Evolutionary conservation across 2,888 invertebrate genomes (phyloP), one percentile per base, ranked within the genome.

Genomic region (Cataglyphis rosenhaueri): DNA sequence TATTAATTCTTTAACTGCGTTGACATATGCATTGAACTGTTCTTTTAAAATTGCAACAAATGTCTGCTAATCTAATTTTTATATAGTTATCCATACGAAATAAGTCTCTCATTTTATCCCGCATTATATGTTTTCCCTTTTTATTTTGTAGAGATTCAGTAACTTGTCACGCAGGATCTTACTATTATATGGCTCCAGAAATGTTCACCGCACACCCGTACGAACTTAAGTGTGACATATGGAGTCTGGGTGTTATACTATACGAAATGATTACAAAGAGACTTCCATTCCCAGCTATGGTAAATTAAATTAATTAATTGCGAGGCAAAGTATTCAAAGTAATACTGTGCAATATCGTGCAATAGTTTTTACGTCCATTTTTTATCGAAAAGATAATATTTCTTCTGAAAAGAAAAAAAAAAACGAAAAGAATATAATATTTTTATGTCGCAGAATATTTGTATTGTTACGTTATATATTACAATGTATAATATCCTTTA

Each of bases 181-280:
- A 89, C 74, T 97, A 97, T 93, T 98, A 98, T 94, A 96, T 98
- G 91, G 97, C 98, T 4, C 98, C 98, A 25, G 98, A 98, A 95
- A 95, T 98, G 81, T 97, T 98, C 90, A 97, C 97, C 93, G 97
- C 97, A 44, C 95, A 96, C 93, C 96, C 96, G 10, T 97, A 97
- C 92, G 97, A 97, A 93, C 96, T 96, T 65, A 97, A 98, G 95
- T 97, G 97, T 91, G 98, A 98, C 92, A 96, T 98, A 83, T 98
- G 98, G 98, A 97, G 98, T 18, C 95, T 98, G 74, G 98, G 98
- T 0, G 98, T 98, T 93, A 96, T 98, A 84, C 94, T 98, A 6
- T 98, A 97, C 92, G 98, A 98, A 94, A 95, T 98, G 95, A 79
- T 93, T 18, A 91, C 92, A 9, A 92, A 91, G 78, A 86, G 82